phyloP scores from a whole-genome alignment of 2,113 vertebrate genomes.

The Hemicordylus capensis region DNA sequence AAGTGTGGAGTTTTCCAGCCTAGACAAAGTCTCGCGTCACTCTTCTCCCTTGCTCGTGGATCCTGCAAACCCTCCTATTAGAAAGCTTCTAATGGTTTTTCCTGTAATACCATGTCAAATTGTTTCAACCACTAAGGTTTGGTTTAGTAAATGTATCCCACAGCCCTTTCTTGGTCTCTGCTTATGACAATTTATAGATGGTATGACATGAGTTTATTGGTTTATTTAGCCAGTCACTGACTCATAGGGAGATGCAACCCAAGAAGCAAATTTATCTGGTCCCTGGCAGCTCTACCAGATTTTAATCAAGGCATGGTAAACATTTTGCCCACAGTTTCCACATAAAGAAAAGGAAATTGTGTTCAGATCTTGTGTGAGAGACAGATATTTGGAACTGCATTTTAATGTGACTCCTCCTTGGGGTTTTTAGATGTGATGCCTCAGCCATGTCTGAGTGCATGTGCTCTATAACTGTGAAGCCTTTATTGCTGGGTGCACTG shows the following conservation, averaged over 20 bases:
- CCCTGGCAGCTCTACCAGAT: background rate
- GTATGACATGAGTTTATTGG: background rate
- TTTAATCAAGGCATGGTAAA: slow-evolving; percentile 5
- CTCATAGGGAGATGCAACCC: background rate
- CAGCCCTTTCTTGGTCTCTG: background rate
- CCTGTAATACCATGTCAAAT: background rate
- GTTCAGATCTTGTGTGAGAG: background rate
- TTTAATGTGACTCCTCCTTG: background rate
- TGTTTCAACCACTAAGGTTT: background rate
- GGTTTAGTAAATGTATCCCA: background rate
- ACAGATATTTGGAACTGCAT: background rate
- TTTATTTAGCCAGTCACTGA: slow-evolving; percentile 4
- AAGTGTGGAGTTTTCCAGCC: background rate
- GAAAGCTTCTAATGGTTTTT: background rate
- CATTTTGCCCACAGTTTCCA: slow-evolving; percentile 11
- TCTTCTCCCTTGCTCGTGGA: background rate
- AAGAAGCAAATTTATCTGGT: slow-evolving; percentile 3
- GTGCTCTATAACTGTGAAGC: background rate
- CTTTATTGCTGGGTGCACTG: background rate
- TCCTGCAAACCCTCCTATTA: background rate
- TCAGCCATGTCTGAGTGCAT: background rate
- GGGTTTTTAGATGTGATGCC: background rate
- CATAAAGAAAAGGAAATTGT: background rate
- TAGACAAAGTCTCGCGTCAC: background rate
- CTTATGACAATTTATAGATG: background rate